These are phyloP conservation scores for Rhagologus leucostigma DNA, from an alignment of 2,113 vertebrate species.

Conservation along the genomic window DNA sequence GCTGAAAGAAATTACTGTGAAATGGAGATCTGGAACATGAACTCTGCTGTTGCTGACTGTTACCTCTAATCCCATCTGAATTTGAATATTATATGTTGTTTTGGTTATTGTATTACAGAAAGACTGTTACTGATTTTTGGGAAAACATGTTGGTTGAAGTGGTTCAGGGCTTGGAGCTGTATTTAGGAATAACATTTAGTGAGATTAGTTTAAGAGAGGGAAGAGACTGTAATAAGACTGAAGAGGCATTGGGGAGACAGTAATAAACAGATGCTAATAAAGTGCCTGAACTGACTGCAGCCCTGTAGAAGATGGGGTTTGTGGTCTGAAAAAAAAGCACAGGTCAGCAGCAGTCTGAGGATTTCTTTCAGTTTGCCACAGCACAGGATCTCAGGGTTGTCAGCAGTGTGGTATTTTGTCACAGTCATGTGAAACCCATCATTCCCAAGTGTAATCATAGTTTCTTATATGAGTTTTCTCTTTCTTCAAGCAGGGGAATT, in stretches of 20 bases:
- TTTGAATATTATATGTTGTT: background rate
- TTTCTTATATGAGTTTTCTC: background rate
- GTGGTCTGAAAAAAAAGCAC: background rate
- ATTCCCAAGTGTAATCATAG: background rate
- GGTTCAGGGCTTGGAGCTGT: background rate
- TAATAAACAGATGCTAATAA: background rate
- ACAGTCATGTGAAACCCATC: background rate
- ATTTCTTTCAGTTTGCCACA: background rate
- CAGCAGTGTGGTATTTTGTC: background rate
- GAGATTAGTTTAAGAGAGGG: background rate
- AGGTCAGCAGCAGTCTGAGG: background rate
- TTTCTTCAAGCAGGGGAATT: constrained; percentile 33
- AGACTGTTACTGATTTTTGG: background rate
- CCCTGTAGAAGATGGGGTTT: background rate
- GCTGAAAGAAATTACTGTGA: background rate
- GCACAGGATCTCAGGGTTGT: background rate
- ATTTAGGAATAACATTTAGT: background rate
- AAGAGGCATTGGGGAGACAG: background rate
- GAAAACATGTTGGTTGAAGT: background rate
- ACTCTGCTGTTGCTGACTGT: background rate
- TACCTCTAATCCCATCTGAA: constrained; percentile 13
- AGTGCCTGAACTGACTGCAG: background rate
- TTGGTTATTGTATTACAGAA: constrained; percentile 6
- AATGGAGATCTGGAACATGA: background rate
- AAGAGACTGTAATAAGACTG: background rate